A percentile compares a stretch with the other conserved stretches of the same genome.
Conservation (phyloP, 2,113 vertebrate species). For the Meleagris gallopavo region DNA sequence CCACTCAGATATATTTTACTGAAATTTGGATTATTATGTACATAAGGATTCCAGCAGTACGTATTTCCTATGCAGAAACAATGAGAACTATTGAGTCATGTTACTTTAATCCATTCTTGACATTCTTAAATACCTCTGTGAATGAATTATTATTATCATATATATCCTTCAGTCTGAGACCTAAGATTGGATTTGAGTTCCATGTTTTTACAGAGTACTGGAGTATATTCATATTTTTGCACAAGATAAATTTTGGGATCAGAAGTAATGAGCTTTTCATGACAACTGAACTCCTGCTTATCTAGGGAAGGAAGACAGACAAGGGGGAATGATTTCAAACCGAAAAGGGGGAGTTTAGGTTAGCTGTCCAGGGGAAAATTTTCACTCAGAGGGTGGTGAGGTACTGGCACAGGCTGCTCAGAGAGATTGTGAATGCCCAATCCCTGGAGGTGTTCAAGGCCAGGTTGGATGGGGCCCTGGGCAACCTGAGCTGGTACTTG, state of each 20-base stretch:
- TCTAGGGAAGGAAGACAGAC: background rate
- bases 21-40: background rate
- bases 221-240: background rate
- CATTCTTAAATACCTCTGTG: background rate
- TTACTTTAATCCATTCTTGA: background rate
- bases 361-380: too few species aligned
- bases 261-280: background rate
- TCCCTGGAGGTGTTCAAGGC: too few species aligned
- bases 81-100: background rate
- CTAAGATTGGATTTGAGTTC: background rate
- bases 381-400: too few species aligned
- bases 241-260: background rate
- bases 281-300: fast-evolving
- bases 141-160: background rate
- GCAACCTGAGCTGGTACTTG: too few species aligned
- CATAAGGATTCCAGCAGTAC: background rate
- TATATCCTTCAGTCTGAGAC: background rate
- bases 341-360: too few species aligned
- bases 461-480: too few species aligned
- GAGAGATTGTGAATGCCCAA: too few species aligned
- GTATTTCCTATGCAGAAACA: background rate
- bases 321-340: too few species aligned
- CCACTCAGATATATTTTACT: background rate
- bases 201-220: background rate
- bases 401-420: too few species aligned